These are phyloP conservation scores for Cherax quadricarinatus DNA, from an alignment of 1,140 invertebrate species.

Conservation along the genomic window DNA sequence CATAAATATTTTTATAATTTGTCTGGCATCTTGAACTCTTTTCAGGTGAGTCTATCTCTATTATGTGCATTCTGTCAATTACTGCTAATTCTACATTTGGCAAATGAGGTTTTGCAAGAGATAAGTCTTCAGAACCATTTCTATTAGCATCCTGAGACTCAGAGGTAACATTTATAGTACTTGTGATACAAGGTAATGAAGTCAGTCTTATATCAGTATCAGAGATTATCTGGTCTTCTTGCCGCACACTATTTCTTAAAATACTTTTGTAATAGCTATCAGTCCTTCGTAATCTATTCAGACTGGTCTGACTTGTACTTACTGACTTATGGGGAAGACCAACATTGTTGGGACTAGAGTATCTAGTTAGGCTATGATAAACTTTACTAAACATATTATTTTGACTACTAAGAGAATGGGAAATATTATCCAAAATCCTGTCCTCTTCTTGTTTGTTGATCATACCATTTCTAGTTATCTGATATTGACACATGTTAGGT, in stretches of 20 bases:
- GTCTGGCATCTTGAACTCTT: constrained; percentile 41
- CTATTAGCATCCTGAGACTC: constrained; percentile 30
- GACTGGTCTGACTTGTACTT: constrained; percentile 13
- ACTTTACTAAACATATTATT: neutral
- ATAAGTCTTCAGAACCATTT: constrained; percentile 7
- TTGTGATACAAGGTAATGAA: constrained; percentile 59
- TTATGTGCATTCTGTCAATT: constrained; percentile 65
- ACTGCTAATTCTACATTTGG: constrained; percentile 67
- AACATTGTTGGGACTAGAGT: constrained; percentile 54
- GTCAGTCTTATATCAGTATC: constrained; percentile 64
- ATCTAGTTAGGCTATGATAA: constrained; percentile 1
- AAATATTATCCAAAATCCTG: neutral
- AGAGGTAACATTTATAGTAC: constrained; percentile 50
- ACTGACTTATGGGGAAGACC: constrained; percentile 31
- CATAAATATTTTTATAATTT: constrained; percentile 70
- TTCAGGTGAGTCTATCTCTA: constrained; percentile 53
- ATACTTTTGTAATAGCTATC: constrained; percentile 26
- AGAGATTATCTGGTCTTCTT: constrained; percentile 31
- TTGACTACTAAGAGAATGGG: neutral
- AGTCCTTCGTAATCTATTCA: neutral
- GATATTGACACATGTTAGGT: neutral
- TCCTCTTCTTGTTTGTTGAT: neutral
- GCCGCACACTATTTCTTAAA: constrained; percentile 41
- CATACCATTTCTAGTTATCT: neutral
- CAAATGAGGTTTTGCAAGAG: constrained; percentile 15